Base-by-base conservation (phyloP, 2,888 invertebrate species). In the Mesorhabditis spiculigera region DNA sequence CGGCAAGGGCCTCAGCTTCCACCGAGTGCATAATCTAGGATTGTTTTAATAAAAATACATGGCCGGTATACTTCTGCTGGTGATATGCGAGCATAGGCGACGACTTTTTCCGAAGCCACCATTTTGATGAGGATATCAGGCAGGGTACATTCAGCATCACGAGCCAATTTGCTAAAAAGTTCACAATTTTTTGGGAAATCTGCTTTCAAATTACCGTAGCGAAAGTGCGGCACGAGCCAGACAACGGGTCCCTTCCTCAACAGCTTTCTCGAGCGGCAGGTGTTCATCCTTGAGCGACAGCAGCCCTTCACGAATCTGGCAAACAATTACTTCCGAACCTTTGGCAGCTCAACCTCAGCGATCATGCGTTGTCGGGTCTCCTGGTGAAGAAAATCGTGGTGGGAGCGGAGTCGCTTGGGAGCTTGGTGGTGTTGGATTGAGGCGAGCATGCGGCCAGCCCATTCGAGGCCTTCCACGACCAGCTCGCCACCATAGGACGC, bases 101-200 rank as follows among this genome's bases (percentile, higher is more conserved):
- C 78, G n/a, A 82, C 67, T 62, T 77, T 74, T 13, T 73, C 74
- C 45, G 75, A 73, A 4, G 80, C 81, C 45, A 77, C 70, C 81
- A 83, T 81, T 68, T 79, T 78, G 64, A 83, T 73, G 41, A 79
- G 61, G 28, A 82, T 71, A 10, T 78, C 78, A 6, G 83, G 83
- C 5, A 82, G 66, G 0, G 80, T 78, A 50, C 58, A 13, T n/a
- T 50, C 58, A n/a, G 58, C 58, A n/a, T 50, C 58, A n/a, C 58
- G 58, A 50, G 58, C 58, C 8, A 50, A n/a, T 13, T n/a, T 10
- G 0, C 58, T 50, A 50, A 50, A n/a, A 10, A 50, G n/a, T 10
- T 13, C 8, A 50, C n/a, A 50, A 50, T 1, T 10, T n/a, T 50
- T 13, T 13, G 8, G n/a, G 58, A 10, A 50, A 50, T 50, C n/a